A percentile compares a stretch with the other conserved stretches of the same genome.
phyloP scores from a whole-genome alignment of 2,888 invertebrate species.

The Caenorhabditis angaria region DNA sequence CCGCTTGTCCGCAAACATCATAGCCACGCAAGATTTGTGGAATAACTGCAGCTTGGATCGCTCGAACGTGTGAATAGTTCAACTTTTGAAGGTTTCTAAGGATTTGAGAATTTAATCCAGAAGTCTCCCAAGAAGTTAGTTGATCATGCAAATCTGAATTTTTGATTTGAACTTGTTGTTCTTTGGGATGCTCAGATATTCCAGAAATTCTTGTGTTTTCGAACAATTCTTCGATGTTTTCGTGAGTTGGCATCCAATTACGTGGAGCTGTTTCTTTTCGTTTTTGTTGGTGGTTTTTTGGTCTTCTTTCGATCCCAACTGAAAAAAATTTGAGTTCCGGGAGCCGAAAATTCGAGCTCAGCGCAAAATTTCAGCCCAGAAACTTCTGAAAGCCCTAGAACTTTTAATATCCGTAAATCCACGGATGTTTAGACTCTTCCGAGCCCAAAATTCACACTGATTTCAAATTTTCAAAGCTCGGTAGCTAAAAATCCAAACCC shows the following conservation, averaged over 20 bases:
- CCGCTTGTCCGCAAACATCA: conserved; percentile 96
- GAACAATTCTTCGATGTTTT: conserved; percentile 10
- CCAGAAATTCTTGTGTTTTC: not conserved
- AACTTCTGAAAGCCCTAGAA: not conserved
- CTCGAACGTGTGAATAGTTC: conserved; percentile 85
- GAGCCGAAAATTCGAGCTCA: too few relatives aligned
- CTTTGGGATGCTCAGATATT: conserved; percentile 14
- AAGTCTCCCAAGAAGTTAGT: conserved; percentile 48
- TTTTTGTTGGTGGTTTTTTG: not conserved
- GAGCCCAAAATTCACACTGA: not conserved
- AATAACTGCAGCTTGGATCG: conserved; percentile 90
- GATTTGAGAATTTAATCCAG: conserved; percentile 34
- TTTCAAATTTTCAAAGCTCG: too few relatives aligned
- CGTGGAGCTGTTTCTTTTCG: conserved; percentile 26
- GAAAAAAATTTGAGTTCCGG: too few relatives aligned
- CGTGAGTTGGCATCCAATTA: conserved; percentile 28
- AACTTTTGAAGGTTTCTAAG: conserved; percentile 23
- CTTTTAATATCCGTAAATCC: not conserved
- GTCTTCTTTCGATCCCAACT: too few relatives aligned
- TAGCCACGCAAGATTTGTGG: conserved; percentile 79
- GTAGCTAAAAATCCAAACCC: not conserved
- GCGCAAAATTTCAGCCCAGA: conserved; percentile 24
- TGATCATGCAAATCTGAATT: conserved; percentile 14
- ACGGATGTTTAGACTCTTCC: not conserved
- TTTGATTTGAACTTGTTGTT: conserved; percentile 20